These are phyloP conservation scores for Danio kyathit DNA, from an alignment of 2,797 vertebrate genomes.

Conservation along the genomic window DNA sequence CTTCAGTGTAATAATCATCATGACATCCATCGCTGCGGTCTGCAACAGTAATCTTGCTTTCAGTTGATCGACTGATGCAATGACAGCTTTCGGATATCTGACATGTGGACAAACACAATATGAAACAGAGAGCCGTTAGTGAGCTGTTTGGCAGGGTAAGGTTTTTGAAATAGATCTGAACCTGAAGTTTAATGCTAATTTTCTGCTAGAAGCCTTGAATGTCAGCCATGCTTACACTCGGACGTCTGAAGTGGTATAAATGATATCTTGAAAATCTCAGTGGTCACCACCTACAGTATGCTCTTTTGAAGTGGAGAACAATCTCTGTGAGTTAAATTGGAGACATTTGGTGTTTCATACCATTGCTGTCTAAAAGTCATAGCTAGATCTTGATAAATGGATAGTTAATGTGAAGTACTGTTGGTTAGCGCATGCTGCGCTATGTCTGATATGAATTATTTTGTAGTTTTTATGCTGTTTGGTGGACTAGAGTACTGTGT, in stretches of 20 bases:
- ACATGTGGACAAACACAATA: conserved; percentile 48
- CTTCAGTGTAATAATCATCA: conserved; percentile 67
- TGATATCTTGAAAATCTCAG: conserved; percentile 20
- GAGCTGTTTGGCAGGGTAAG: conserved; percentile 34
- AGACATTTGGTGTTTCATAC: conserved; percentile 23
- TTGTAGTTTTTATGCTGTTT: not conserved
- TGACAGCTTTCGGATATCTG: conserved; percentile 65
- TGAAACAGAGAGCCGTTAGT: conserved; percentile 30
- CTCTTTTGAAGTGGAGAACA: conserved; percentile 30
- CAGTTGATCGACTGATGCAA: conserved; percentile 64
- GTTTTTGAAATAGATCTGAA: conserved; percentile 43
- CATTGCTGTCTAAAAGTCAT: conserved; percentile 6
- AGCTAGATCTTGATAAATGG: conserved; percentile 20
- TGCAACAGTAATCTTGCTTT: conserved; percentile 70
- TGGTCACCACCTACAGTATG: conserved; percentile 1
- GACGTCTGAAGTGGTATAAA: conserved; percentile 36
- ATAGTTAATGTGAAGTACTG: conserved; percentile 9
- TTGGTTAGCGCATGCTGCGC: not conserved
- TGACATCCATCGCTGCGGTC: conserved; percentile 69
- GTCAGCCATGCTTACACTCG: conserved; percentile 1
- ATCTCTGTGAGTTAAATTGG: conserved; percentile 12
- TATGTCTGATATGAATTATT: not conserved
- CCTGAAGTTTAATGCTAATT: conserved; percentile 8
- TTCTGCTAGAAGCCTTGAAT: conserved; percentile 31
- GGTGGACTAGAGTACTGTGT: too few relatives aligned